Evolutionary conservation across 2,113 vertebrate species (phyloP), one percentile per base, ranked within the genome.

Genomic region (Corythoichthys intestinalis): DNA sequence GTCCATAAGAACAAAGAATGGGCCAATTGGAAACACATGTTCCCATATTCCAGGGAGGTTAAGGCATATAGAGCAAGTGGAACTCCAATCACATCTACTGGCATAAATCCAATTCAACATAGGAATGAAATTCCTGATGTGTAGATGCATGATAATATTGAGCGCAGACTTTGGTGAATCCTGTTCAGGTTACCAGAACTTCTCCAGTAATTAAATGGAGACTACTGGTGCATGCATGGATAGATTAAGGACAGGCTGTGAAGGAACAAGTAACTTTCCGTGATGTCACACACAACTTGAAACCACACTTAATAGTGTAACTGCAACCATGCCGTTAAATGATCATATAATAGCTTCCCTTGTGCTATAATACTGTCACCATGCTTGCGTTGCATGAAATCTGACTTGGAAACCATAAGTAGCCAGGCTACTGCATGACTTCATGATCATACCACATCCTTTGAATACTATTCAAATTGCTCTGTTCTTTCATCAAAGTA

Each of bases 351-450:
- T 86, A 94, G 92, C 93, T 93, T 90, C 77, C 77, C 74, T 68
- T 68, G 86, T 77, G 67, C 82, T 89, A 91, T 96, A 93, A 93
- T 85, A 91, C 81, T 93, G 84, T 54, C 91, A 93, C 49, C 91
- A 82, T 41, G 92, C 92, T 76, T 35, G 93, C 90, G 72, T 91
- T 94, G 77, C 93, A 95, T 76, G 60, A 52, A 68, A 20, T 90
- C 81, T 9, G 10, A 79, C 47, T 92, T 93, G 77, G 90, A 87
- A 76, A 78, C 49, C 78, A 91, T 93, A 79, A 92, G 91, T 35
- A 75, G 91, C 90, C 82, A 93, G 93, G 85, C 94, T 92, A 4
- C 93, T 92, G 66, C 93, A 94, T n/a, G 93, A 94, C 78, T 93
- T 92, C 2, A 88, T 77, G 50, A 87, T 78, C 78, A 37, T 14